These are phyloP conservation scores for Megalurothrips usitatus DNA, from an alignment of 2,888 invertebrate species.

Conservation along the genomic window DNA sequence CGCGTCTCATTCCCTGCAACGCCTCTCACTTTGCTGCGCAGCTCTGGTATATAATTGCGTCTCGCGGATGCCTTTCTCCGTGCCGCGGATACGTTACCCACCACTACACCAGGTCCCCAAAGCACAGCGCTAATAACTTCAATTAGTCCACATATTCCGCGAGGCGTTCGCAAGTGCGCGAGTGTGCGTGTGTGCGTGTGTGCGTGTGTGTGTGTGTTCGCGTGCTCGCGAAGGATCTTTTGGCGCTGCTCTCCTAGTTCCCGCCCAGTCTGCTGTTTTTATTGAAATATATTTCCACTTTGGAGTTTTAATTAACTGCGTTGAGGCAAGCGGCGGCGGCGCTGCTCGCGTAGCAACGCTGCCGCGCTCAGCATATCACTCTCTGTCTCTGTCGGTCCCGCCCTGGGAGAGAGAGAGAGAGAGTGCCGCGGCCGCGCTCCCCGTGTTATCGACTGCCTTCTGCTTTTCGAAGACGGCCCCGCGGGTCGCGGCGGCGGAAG, in stretches of 20 bases:
- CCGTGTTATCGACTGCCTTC: background rate
- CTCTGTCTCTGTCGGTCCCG: no score
- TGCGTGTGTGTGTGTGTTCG: background rate
- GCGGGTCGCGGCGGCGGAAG: background rate
- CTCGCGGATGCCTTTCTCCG: no score
- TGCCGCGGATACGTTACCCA: no score
- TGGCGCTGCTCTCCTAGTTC: background rate
- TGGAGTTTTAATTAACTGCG: slow-evolving; percentile 14
- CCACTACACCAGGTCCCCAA: no score
- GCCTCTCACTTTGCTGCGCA: no score
- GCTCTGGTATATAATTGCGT: no score
- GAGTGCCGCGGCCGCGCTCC: no score
- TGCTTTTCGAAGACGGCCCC: background rate
- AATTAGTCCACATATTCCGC: background rate
- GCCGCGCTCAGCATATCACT: no score
- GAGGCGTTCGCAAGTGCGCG: background rate
- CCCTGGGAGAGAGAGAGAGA: no score
- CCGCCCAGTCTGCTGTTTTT: slow-evolving; percentile 9
- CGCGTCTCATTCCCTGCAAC: no score
- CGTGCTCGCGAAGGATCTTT: background rate
- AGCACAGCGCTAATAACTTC: background rate
- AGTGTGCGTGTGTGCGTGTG: background rate
- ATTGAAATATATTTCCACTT: slow-evolving; percentile 27
- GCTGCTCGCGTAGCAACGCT: no score
- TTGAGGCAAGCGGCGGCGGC: background rate